Evolutionary conservation across 2,888 invertebrate species (phyloP), one percentile per base, ranked within the genome.

Genomic region (Archaeoteleia sp.): DNA sequence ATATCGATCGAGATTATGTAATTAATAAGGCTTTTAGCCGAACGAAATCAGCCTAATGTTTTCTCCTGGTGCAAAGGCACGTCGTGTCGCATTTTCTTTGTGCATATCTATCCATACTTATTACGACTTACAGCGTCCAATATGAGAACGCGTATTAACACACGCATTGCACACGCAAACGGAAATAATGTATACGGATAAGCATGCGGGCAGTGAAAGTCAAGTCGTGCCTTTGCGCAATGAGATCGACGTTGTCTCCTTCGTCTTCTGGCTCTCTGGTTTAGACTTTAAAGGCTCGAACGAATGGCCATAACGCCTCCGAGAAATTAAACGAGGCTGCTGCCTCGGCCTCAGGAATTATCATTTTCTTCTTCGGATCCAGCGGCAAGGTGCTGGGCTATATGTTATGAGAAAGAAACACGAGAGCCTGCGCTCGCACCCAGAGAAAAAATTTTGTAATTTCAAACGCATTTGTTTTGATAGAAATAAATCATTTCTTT

Each of bases 281-380:
- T 65, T 71, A 60, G 80, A 80, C 81, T 80, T 81, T 80, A 79
- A 81, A 80, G 81, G 81, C 76, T 76, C 78, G 80, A 74, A 68
- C 67, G 73, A 74, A 69, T 73, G 68, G 67, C 69, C 51, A 66
- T 61, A 60, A 72, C 74, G 73, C 73, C 73, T 68, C 55, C 68
- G 40, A 66, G 55, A 62, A 57, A 60, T 63, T 55, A 39, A 53
- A 60, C 55, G 46, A 65, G 66, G 39, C 43, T 60, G 55, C 27
- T 30, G 58, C 51, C 49, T 49, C 48, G 45, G 35, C 54, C 48
- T 51, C 40, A 40, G 15, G 39, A 58, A 66, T 60, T 58, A 43
- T 25, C 45, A 29, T 48, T 48, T 20, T 35, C 54, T 39, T 39
- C 39, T 46, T 20, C 17, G 9, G 32, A 32, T 40, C 4, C 17